phyloP scores from a whole-genome alignment of 2,113 vertebrate species.

The Clarias magur region DNA sequence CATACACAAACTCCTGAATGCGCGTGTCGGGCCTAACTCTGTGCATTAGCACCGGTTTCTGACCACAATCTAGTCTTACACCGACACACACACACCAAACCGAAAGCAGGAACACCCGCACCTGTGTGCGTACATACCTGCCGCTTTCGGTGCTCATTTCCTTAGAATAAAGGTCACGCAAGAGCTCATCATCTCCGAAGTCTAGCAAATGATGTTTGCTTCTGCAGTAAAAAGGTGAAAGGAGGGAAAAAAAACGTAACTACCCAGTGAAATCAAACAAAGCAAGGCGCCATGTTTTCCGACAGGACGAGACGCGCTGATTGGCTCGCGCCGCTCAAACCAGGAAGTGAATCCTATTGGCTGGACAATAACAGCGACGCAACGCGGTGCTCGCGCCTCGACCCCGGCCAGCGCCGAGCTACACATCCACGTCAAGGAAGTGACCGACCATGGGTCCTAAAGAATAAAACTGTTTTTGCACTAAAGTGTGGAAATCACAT shows the following conservation, averaged over 20 bases:
- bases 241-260: not conserved
- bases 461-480: not conserved
- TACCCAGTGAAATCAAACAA: slow-evolving; percentile 30
- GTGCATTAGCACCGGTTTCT: not conserved
- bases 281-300: slow-evolving; percentile 44
- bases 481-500: not conserved
- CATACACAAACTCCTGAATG: not conserved
- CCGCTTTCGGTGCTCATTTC: slow-evolving; percentile 39
- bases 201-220: not conserved
- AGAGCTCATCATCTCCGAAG: not conserved
- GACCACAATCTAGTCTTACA: not conserved
- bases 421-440: not conserved
- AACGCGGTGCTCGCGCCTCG: not conserved
- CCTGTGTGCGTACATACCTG: slow-evolving; percentile 30
- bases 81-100: too few relatives aligned
- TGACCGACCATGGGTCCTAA: not conserved
- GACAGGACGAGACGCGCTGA: not conserved
- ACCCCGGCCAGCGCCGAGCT: not conserved
- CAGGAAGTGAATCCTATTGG: slow-evolving; percentile 25
- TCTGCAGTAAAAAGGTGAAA: not conserved
- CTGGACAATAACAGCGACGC: not conserved
- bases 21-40: not conserved
- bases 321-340: not conserved
- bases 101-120: not conserved
- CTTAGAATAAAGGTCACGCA: not conserved